phyloP scores from a whole-genome alignment of 2,797 vertebrate species.

The Amphiprion clarkii region DNA sequence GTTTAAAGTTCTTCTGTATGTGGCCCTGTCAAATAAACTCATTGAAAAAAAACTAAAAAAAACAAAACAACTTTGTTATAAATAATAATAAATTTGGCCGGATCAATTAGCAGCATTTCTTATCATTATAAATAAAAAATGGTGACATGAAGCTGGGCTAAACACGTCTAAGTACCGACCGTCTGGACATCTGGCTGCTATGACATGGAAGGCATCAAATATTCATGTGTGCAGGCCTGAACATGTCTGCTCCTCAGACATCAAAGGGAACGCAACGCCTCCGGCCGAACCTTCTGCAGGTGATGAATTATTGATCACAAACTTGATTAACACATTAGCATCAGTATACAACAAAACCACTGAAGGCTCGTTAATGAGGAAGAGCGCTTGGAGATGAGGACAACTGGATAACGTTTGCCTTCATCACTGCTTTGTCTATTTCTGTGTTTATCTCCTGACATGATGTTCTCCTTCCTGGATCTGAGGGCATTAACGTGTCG shows the following conservation, averaged over 20 bases:
- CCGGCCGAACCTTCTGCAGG: constrained; percentile 32
- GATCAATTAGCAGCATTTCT: constrained; percentile 28
- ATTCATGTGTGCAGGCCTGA: constrained; percentile 40
- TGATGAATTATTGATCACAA: constrained; percentile 69
- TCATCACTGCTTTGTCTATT: constrained; percentile 10
- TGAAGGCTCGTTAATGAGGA: constrained; percentile 31
- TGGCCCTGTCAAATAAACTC: too few species aligned
- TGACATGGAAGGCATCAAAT: constrained; percentile 59
- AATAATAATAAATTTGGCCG: not conserved
- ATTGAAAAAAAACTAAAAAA: too few species aligned
- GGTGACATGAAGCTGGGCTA: constrained; percentile 46
- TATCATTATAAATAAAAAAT: constrained; percentile 22
- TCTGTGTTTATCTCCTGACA: not conserved
- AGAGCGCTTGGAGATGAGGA: constrained; percentile 17
- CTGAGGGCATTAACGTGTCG: not conserved
- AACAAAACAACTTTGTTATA: too few species aligned
- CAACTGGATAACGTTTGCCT: constrained; percentile 1
- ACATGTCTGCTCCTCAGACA: constrained; percentile 37
- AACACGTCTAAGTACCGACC: constrained; percentile 23
- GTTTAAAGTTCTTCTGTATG: too few species aligned
- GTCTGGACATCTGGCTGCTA: constrained; percentile 30
- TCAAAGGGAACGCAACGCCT: constrained; percentile 33
- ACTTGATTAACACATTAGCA: constrained; percentile 69
- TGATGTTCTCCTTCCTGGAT: constrained; percentile 12
- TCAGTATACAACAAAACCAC: constrained; percentile 49